phyloP scores from a whole-genome alignment of 1,140 invertebrate genomes.

The Papilio aristodemus region DNA sequence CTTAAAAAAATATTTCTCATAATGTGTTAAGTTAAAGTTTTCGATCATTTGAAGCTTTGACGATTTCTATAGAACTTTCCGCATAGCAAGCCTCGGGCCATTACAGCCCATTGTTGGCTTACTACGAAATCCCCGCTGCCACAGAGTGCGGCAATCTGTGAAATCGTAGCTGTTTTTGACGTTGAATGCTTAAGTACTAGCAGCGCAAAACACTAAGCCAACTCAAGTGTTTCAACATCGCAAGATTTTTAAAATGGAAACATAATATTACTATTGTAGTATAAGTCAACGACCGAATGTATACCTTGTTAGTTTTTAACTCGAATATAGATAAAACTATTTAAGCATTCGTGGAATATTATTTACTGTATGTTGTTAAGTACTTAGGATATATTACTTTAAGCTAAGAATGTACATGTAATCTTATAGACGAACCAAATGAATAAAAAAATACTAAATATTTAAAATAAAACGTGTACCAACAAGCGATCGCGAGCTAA shows the following conservation, averaged over 20 bases:
- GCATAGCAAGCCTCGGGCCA: background rate
- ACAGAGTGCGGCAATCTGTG: slow-evolving; percentile 21
- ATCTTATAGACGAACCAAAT: no score
- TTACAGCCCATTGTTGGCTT: slow-evolving; percentile 20
- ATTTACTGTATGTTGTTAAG: no score
- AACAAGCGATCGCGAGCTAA: no score
- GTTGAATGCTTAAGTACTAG: slow-evolving; percentile 22
- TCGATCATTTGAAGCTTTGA: slow-evolving; percentile 7
- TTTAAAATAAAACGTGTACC: no score
- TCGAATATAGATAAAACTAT: no score
- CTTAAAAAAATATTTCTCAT: background rate
- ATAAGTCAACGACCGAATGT: no score
- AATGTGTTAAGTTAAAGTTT: background rate
- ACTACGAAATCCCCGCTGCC: slow-evolving; percentile 12
- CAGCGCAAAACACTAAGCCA: slow-evolving; percentile 10
- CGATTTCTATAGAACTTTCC: background rate
- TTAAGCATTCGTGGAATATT: no score
- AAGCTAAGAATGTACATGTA: no score
- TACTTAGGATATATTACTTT: no score
- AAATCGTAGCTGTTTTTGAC: slow-evolving; percentile 22
- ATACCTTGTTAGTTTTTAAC: no score
- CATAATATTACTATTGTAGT: background rate
- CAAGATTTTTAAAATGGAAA: slow-evolving; percentile 2
- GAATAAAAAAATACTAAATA: no score
- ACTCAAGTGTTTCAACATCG: background rate